Base-by-base conservation (phyloP, 2,797 vertebrate species). In the Danio aesculapii region DNA sequence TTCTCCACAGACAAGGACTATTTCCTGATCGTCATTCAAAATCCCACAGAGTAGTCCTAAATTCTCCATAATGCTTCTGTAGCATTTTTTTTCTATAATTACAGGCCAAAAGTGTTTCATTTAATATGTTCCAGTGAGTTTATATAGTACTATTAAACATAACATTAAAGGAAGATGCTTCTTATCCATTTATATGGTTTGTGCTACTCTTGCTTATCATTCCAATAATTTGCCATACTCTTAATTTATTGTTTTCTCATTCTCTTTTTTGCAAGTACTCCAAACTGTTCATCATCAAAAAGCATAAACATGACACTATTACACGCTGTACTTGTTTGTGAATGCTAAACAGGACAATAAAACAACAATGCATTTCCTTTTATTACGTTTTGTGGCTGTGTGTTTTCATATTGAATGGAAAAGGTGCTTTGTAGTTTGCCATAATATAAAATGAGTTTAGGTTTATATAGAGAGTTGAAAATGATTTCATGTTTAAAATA, bases 21-120 rank as follows among this genome's bases (percentile, higher is more conserved):
- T 88, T 97, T 99, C 92, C 87, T 99, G 92, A 98, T 99, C 79
- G 97, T 99, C 89, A 96, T 99, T 87, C 98, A 99, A 94, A 98
- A 97, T 84, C 96, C 96, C 6, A 95, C 95, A 0, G 97, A 98
- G 88, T 99, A 91, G 88, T 30, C 9, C 8, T 47, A n/a, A 98
- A 97, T 83, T 96, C 96, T 4, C 95, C 95, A 0, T 96, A 97
- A 88, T 63, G 55, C 57, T 75, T 52, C 68, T 19, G 30, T 81
- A 41, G 21, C 70, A 19, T 41, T 66, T 75, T 64, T 71, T 59
- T 81, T 86, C 64, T 76, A 78, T 66, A 83, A 85, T 79, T 83
- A 88, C 84, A 50, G 47, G 82, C 85, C 80, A 84, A 89, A 58
- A 81, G 43, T 49, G 61, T 81, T 66, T 74, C 44, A 69, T 71